A percentile compares a stretch with the other conserved stretches of the same genome.
Conservation (phyloP, 2,888 invertebrate species). For the Dryococelus australis region DNA sequence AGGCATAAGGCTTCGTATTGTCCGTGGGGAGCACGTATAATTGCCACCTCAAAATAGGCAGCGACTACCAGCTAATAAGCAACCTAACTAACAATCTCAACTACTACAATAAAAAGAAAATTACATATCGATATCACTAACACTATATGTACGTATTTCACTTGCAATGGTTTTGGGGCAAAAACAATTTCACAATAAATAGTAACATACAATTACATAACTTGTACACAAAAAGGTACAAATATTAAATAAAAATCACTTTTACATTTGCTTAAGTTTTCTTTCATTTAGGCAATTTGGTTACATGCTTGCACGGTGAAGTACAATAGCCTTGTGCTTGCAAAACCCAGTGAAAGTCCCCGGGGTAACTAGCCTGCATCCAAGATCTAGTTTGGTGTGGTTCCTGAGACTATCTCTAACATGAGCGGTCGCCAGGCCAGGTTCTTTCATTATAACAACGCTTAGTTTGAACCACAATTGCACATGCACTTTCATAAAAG, state of each 20-base stretch:
- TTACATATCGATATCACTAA: not conserved
- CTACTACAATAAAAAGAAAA: not conserved
- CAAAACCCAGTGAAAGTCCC: not conserved
- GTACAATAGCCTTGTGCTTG: not conserved
- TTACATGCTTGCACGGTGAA: not conserved
- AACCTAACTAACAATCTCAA: not conserved
- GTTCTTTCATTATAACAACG: too few species aligned
- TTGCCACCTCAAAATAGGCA: not conserved
- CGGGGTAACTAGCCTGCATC: too few species aligned
- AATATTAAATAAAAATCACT: not conserved
- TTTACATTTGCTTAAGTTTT: not conserved
- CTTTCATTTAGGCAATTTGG: not conserved
- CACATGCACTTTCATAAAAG: too few species aligned
- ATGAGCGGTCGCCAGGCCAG: too few species aligned
- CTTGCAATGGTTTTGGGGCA: not conserved
- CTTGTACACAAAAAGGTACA: not conserved
- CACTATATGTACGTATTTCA: not conserved
- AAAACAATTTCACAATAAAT: not conserved
- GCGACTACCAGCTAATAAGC: not conserved
- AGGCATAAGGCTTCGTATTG: too few species aligned
- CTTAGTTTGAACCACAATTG: too few species aligned
- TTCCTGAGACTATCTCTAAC: too few species aligned
- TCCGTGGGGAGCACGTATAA: not conserved
- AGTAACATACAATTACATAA: not conserved
- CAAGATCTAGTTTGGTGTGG: too few species aligned